A percentile compares a stretch with the other conserved stretches of the same genome.
Evolutionary conservation across 2,888 invertebrate genomes (phyloP).

Genomic region (Papilio gigon): DNA sequence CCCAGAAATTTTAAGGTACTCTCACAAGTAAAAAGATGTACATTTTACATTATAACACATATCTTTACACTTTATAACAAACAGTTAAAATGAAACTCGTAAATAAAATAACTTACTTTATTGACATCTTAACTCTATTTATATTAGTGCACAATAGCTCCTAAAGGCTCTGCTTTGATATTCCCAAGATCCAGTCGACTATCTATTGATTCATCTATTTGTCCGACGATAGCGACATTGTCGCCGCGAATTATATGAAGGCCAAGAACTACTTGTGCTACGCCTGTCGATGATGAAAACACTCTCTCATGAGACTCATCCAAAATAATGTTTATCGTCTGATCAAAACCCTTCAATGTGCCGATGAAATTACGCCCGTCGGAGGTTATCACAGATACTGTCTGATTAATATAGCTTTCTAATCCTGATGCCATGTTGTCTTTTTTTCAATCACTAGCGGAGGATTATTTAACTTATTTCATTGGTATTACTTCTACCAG

Average conservation of each 20-base stretch:
- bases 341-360: conserved; percentile 98
- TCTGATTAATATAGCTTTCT: conserved; percentile 94
- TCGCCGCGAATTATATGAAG: conserved; percentile 99
- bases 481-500: conserved; percentile 15
- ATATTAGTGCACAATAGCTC: conserved; percentile 88
- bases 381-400: conserved; percentile 96
- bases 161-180: conserved; percentile 92
- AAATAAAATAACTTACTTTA: conserved; percentile 56
- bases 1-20: no score
- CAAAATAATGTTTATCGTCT: conserved; percentile 98
- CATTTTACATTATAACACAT: no score
- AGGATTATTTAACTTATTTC: conserved; percentile 10
- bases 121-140: conserved; percentile 44
- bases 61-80: no score
- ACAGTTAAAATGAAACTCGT: conserved; percentile 38
- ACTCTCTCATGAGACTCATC: conserved; percentile 99
- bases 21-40: no score
- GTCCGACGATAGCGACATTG: conserved; percentile 95
- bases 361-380: conserved; percentile 99
- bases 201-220: conserved; percentile 92
- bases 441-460: not conserved
- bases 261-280: conserved; percentile 93
- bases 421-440: conserved; percentile 89
- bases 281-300: conserved; percentile 95
- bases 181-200: conserved; percentile 89